Evolutionary conservation across 1,140 invertebrate species (phyloP).

Genomic region (Plectrocnemia conspersa): DNA sequence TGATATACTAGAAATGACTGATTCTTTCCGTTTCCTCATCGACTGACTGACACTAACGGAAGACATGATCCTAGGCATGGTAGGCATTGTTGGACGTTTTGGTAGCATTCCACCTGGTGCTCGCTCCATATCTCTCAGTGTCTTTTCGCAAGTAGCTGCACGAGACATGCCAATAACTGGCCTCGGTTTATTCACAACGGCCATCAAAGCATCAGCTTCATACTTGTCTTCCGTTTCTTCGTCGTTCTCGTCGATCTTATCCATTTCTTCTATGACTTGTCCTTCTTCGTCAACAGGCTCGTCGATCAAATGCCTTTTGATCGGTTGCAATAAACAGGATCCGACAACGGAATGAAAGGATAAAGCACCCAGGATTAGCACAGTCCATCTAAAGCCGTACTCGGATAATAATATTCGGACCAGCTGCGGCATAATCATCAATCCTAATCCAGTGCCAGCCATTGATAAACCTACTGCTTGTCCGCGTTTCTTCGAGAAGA

Average conservation of each 20-base stretch:
- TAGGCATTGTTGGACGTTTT: conserved; percentile 45
- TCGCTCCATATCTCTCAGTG: conserved; percentile 51
- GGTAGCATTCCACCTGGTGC: conserved; percentile 41
- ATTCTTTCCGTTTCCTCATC: conserved; percentile 55
- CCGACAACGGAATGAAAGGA: conserved; percentile 63
- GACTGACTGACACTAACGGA: conserved; percentile 48
- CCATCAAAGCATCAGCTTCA: conserved; percentile 47
- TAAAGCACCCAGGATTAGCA: conserved; percentile 61
- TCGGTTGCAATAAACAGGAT: conserved; percentile 61
- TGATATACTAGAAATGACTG: conserved; percentile 64
- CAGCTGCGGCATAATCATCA: conserved; percentile 70
- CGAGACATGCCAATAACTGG: conserved; percentile 43
- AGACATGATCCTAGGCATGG: conserved; percentile 53
- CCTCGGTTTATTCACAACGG: conserved; percentile 43
- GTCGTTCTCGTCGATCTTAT: conserved; percentile 55
- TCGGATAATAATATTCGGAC: conserved; percentile 56
- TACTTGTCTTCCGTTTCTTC: conserved; percentile 53
- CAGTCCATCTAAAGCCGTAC: conserved; percentile 60
- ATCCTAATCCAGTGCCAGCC: conserved; percentile 69
- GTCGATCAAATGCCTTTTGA: conserved; percentile 60
- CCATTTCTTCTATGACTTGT: conserved; percentile 57
- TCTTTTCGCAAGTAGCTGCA: conserved; percentile 51
- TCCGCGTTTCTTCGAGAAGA: conserved; percentile 67
- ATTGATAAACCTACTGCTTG: conserved; percentile 71
- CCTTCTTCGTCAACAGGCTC: conserved; percentile 55